Evolutionary conservation across 2,888 invertebrate species (phyloP).

Genomic region (Merodon equestris): DNA sequence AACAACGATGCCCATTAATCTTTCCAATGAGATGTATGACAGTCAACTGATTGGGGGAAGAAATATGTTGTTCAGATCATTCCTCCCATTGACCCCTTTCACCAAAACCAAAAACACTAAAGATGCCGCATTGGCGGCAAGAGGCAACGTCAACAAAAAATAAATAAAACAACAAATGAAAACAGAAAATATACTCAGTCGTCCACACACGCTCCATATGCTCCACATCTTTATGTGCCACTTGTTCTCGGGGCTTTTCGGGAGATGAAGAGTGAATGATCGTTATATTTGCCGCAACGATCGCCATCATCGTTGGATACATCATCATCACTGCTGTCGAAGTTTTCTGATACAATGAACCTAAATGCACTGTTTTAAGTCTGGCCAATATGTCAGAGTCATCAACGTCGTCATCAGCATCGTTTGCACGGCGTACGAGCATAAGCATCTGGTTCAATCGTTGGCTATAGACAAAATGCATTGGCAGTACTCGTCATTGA

Average conservation of each 20-base stretch:
- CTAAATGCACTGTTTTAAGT: conserved; percentile 45
- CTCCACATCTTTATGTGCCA: conserved; percentile 48
- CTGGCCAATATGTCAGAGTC: conserved; percentile 58
- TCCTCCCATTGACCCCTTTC: conserved; percentile 35
- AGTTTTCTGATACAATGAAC: conserved; percentile 50
- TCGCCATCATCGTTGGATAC: conserved; percentile 26
- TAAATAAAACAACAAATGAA: conserved; percentile 6
- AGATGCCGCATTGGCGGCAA: conserved; percentile 31
- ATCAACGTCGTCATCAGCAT: conserved; percentile 44
- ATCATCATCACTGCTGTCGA: conserved; percentile 31
- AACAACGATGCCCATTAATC: conserved; percentile 19
- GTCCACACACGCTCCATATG: conserved; percentile 30
- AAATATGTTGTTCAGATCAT: conserved; percentile 15
- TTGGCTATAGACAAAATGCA: conserved; percentile 34
- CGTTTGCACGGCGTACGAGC: not conserved
- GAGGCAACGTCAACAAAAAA: no score
- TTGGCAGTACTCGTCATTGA: conserved; percentile 35
- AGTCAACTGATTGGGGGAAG: conserved; percentile 17
- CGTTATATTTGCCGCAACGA: conserved; percentile 41
- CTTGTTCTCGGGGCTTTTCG: conserved; percentile 35
- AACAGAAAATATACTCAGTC: not conserved
- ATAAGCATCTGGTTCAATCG: conserved; percentile 39
- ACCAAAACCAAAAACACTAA: conserved; percentile 4
- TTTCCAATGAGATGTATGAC: conserved; percentile 21
- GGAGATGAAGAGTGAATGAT: conserved; percentile 29